Conservation (phyloP, 2,888 invertebrate species). For the Eupithecia vulgata region DNA sequence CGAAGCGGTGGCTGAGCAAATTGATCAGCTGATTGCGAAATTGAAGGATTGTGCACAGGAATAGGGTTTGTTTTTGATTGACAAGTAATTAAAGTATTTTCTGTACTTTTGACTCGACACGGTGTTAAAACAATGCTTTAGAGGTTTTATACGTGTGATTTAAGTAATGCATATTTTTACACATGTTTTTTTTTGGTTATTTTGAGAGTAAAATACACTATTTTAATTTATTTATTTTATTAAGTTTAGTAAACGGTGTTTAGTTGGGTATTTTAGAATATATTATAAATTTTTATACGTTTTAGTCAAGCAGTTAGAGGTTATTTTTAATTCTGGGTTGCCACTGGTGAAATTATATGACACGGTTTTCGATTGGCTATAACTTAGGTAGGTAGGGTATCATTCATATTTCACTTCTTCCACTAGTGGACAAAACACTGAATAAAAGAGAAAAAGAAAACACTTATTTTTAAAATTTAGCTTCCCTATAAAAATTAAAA, state of each 20-base stretch:
- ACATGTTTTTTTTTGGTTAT: background rate
- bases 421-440: too few relatives aligned
- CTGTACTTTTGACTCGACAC: background rate
- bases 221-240: background rate
- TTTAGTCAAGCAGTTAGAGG: background rate
- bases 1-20: constrained; percentile 71
- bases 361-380: constrained; percentile 33
- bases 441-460: too few relatives aligned
- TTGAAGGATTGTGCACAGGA: constrained; percentile 64
- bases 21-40: constrained; percentile 74
- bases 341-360: constrained; percentile 25
- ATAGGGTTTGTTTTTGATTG: constrained; percentile 51
- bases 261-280: background rate
- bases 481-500: too few relatives aligned
- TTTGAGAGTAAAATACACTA: background rate
- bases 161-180: background rate
- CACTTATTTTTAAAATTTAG: too few relatives aligned
- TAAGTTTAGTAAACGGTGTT: constrained; percentile 3
- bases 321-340: constrained; percentile 13
- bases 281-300: background rate
- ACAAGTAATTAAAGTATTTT: background rate
- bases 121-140: background rate
- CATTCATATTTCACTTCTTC: too few relatives aligned
- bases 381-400: background rate
- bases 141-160: background rate